Base-by-base conservation (phyloP, 2,888 invertebrate genomes). In the Pogonocherus hispidulus region DNA sequence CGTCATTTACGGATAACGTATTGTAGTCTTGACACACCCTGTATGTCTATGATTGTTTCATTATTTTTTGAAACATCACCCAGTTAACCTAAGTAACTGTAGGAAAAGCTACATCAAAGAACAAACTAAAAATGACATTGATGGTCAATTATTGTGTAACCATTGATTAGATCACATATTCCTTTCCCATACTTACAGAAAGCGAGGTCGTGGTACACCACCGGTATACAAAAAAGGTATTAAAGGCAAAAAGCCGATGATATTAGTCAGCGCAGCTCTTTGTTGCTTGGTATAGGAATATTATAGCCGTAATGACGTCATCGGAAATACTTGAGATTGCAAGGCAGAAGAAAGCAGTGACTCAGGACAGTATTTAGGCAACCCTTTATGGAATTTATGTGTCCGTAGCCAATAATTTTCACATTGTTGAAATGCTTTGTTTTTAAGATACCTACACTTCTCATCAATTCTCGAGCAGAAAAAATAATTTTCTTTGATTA, bases 291-390 rank as follows among this genome's bases (percentile, higher is more conserved):
- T 35, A 32, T 55, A 56, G 55, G 55, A 55, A 41, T 27, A 52
- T 44, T 47, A 55, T 54, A 51, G 62, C 44, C 59, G 71, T 59
- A 59, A 70, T 77, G 72, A 75, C 74, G 72, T 77, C 77, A 76
- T 73, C 76, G 74, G 75, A 76, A 76, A 78, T 78, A 71, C 78
- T 74, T 76, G 66, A 74, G 70, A 76, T 78, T 76, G 72, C 77
- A 74, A 62, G 56, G 72, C 70, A 64, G 63, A 72, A 73, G 73
- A 69, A 66, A 60, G 46, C 59, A 35, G 18, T 47, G 32, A 27
- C 19, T 8, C 59, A 59, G 59, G 59, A 32, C 59, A n/a, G 59
- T 27, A 59, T 52, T 9, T 52, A 20, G n/a, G n/a, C n/a, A n/a
- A 49, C 3, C 18, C 11, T 27, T 5, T 8, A 27, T 8, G 27